Evolutionary conservation across 35 echinoderm and acorn worm genomes (phyloP), one percentile per base, ranked within the genome.

Genomic region (Heliocidaris erythrogramma): DNA sequence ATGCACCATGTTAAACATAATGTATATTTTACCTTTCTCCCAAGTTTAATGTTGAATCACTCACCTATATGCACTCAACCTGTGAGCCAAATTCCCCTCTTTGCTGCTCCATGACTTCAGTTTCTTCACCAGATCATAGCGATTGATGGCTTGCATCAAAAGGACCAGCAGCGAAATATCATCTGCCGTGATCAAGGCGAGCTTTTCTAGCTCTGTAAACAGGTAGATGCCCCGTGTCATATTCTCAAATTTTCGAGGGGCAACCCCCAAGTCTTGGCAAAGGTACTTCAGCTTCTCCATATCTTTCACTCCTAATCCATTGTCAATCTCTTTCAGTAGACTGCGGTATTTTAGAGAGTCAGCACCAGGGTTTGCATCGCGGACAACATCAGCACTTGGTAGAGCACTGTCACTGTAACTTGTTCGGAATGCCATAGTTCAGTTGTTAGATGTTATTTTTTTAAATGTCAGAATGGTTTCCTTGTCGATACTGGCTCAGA

Each of bases 101-200:
- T 88, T 94, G 53, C 71, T 48, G 32, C 48, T 94, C 60, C 94
- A 85, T 48, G 86, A 47, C 27, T 50, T 87, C 2, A 94, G 49
- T 52, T 94, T 94, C 48, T 94, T 94, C 13, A 88, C 85, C 71
- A 94, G 94, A 48, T 94, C 94, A 48, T 90, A 86, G n/a, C 94
- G 65, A 32, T 88, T 85, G 78, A 94, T 94, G 24, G 48, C 86
- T 17, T 94, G 30, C 71, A 94, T 53, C 49, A 94, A 21, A 9
- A 47, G 13, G 9, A 87, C 71, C 21, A 94, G 42, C 32, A 94
- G 21, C 4, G 49, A 86, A 32, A 94, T 85, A 27, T 94, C 86
- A 18, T 94, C 94, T 88, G 94, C 78, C 18, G 71, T 49, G 30
- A 94, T 9, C 48, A 86, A 31, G 3, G 71, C 94, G 2, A 52